Evolutionary conservation across 2,888 invertebrate species (phyloP).

Genomic region (Drosophila putrida): DNA sequence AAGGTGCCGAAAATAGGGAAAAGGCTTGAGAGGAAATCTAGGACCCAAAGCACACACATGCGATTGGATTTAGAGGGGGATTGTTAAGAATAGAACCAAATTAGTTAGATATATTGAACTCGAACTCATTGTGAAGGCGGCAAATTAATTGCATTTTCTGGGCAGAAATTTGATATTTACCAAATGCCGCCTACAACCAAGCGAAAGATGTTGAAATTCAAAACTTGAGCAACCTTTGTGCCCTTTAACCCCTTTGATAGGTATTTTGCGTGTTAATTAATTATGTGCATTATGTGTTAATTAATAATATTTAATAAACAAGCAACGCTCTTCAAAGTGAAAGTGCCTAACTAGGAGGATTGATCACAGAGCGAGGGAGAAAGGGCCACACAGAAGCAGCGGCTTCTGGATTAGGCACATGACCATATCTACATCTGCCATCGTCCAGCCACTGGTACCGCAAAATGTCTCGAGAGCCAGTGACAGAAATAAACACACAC

Average conservation of each 20-base stretch:
- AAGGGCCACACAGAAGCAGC: conserved; percentile 31
- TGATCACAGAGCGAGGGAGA: background rate
- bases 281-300: conserved; percentile 54
- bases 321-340: conserved; percentile 17
- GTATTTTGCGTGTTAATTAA: conserved; percentile 13
- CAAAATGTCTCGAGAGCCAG: conserved; percentile 48
- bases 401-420: conserved; percentile 54
- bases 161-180: conserved; percentile 62
- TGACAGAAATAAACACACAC: conserved; percentile 41
- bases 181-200: conserved; percentile 45
- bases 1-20: conserved; percentile 76
- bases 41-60: conserved; percentile 72
- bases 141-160: conserved; percentile 74
- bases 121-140: conserved; percentile 55
- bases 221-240: conserved; percentile 43
- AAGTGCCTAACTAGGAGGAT: conserved; percentile 9
- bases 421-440: conserved; percentile 62
- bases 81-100: conserved; percentile 43
- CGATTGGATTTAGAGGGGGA: background rate
- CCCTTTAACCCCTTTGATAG: conserved; percentile 7
- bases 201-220: conserved; percentile 48
- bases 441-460: conserved; percentile 49
- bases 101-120: conserved; percentile 55
- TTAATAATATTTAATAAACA: conserved; percentile 80
- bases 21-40: conserved; percentile 60